A percentile compares a stretch with the other conserved stretches of the same genome.
Evolutionary conservation across 2,113 vertebrate species (phyloP).

Genomic region (Sterna hirundo): DNA sequence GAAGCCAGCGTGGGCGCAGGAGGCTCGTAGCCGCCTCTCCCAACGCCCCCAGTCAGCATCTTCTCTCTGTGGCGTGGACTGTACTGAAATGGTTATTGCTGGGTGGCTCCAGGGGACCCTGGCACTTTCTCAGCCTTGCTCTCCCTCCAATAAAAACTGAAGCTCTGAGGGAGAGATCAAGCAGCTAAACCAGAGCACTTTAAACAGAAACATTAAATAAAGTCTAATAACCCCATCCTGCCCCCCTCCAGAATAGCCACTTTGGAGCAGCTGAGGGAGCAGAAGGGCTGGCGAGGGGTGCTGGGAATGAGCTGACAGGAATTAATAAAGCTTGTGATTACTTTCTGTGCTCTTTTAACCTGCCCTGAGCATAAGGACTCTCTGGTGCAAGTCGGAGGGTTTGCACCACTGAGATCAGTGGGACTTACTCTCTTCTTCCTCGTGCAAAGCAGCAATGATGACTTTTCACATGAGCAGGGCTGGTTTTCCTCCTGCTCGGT

Average conservation of each 20-base stretch:
- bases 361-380: not conserved
- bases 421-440: not conserved
- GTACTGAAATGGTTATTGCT: not conserved
- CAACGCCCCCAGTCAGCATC: not conserved
- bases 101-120: not conserved
- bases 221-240: not conserved
- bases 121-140: not conserved
- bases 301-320: not conserved
- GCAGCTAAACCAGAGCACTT: not conserved
- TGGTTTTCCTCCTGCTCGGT: not conserved
- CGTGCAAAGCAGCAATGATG: not conserved
- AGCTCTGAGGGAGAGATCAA: not conserved
- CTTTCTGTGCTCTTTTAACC: not conserved
- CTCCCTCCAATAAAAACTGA: constrained; percentile 4
- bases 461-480: not conserved
- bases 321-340: not conserved
- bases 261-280: not conserved
- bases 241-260: not conserved
- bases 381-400: not conserved
- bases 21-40: not conserved
- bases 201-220: not conserved
- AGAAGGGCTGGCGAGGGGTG: not conserved
- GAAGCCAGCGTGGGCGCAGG: not conserved
- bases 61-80: not conserved
- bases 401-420: not conserved